Percentiles rank a stretch among this genome's conserved stretches.
Evolutionary conservation across 2,113 vertebrate species (phyloP).

Genomic region (Chionomys nivalis): DNA sequence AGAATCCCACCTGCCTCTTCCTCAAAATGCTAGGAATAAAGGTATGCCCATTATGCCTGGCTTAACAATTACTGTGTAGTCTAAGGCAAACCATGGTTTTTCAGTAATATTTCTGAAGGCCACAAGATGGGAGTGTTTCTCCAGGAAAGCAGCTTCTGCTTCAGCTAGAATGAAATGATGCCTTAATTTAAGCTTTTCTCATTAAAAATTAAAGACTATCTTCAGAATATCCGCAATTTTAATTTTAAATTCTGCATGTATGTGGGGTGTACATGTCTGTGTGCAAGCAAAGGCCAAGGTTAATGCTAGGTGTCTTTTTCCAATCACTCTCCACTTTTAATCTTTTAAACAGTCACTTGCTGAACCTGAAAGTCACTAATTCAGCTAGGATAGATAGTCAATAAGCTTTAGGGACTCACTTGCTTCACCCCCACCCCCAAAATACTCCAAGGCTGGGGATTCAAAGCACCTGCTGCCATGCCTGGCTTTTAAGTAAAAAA

Average conservation of each 20-base stretch:
- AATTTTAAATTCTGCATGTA: not conserved
- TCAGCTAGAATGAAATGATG: conserved; percentile 3
- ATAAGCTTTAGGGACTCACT: not conserved
- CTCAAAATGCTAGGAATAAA: too few species aligned
- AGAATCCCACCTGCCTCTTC: not conserved
- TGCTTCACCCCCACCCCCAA: too few species aligned
- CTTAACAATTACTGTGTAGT: not conserved
- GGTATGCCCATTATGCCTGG: not conserved
- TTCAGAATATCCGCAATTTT: not conserved
- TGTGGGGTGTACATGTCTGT: not conserved
- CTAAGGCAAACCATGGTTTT: not conserved
- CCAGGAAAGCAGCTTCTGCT: conserved; percentile 23
- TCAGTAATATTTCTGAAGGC: conserved; percentile 65
- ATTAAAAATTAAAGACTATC: conserved; percentile 37
- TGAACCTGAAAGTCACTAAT: not conserved
- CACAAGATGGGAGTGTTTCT: conserved; percentile 74
- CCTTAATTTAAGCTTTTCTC: conserved; percentile 10
- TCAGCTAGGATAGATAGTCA: not conserved
- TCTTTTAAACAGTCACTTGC: not conserved
- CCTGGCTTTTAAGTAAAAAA: too few species aligned
- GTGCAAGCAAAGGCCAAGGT: not conserved
- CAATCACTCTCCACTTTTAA: not conserved
- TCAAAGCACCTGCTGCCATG: not conserved
- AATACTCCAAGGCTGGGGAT: not conserved
- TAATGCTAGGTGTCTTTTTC: not conserved